These are phyloP conservation scores for Macrocentrus cingulum DNA, from an alignment of 1,140 invertebrate species.

Conservation along the genomic window DNA sequence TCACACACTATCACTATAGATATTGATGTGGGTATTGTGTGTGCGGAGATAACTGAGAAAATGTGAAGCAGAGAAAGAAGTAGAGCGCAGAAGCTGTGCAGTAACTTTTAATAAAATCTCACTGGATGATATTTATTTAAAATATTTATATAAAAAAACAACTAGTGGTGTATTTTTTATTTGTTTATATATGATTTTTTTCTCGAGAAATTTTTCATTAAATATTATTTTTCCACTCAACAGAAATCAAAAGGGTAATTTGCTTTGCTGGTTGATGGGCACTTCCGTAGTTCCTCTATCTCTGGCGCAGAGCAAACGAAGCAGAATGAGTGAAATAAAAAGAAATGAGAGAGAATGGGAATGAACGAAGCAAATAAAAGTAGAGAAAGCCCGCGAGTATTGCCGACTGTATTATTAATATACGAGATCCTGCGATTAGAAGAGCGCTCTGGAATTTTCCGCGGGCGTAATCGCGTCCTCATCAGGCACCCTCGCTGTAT, in stretches of 20 bases:
- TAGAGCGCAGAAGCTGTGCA: too few relatives aligned
- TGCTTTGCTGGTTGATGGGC: background rate
- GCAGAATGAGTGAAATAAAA: slow-evolving; percentile 5
- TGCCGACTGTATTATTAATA: slow-evolving; percentile 32
- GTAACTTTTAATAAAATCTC: too few relatives aligned
- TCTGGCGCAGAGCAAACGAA: background rate
- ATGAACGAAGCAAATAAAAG: slow-evolving; percentile 5
- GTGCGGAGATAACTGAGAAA: too few relatives aligned
- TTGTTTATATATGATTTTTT: background rate
- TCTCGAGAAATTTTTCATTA: background rate
- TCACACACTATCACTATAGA: too few relatives aligned
- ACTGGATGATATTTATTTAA: too few relatives aligned
- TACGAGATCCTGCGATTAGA: slow-evolving; percentile 24
- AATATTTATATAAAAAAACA: too few relatives aligned
- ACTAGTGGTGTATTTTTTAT: slow-evolving; percentile 8
- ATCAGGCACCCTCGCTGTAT: slow-evolving; percentile 51
- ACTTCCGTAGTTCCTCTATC: too few relatives aligned
- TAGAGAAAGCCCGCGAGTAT: slow-evolving; percentile 13
- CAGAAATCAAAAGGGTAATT: slow-evolving; percentile 7
- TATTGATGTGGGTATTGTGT: too few relatives aligned
- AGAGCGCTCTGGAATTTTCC: slow-evolving; percentile 25
- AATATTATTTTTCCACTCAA: background rate
- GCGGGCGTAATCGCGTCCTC: slow-evolving; percentile 37
- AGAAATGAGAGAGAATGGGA: slow-evolving; percentile 1
- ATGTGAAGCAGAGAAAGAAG: too few relatives aligned